Conservation (phyloP, 2,888 invertebrate genomes). For the Hemicrepidius hirtus region DNA sequence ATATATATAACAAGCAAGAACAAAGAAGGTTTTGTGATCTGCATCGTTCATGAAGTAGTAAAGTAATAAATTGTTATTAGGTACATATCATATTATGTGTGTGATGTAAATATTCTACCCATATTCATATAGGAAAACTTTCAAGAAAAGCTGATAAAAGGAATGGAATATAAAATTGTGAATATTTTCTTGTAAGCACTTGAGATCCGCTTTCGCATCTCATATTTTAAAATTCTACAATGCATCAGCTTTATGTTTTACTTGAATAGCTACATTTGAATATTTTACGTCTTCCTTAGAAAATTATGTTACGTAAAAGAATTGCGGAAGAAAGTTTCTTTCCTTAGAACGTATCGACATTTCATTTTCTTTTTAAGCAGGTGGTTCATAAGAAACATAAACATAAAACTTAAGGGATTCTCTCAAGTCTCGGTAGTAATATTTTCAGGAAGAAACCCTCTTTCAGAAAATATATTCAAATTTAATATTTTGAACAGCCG, state of each 20-base stretch:
- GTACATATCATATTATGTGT: too few species aligned
- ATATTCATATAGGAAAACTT: too few species aligned
- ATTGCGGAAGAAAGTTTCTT: neutral
- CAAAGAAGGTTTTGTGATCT: neutral
- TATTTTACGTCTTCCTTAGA: neutral
- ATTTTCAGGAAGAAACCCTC: neutral
- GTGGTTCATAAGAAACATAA: too few species aligned
- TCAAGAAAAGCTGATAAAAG: too few species aligned
- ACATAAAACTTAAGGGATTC: conserved; percentile 11
- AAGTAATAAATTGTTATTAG: too few species aligned
- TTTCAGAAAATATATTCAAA: neutral
- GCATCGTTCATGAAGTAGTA: neutral
- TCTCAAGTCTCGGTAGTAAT: neutral
- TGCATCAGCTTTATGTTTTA: neutral
- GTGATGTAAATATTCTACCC: too few species aligned
- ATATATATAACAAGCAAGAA: conserved; percentile 11
- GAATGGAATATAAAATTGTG: too few species aligned
- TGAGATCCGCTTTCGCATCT: too few species aligned
- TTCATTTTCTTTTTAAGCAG: neutral
- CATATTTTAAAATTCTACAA: neutral
- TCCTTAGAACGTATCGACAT: neutral
- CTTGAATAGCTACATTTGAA: neutral
- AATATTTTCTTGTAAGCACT: too few species aligned
- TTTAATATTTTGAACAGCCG: conserved; percentile 8
- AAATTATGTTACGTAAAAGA: neutral